These are phyloP conservation scores for Zoanthus sociatus DNA, from an alignment of 92 coral and sea anemone species.

Conservation along the genomic window DNA sequence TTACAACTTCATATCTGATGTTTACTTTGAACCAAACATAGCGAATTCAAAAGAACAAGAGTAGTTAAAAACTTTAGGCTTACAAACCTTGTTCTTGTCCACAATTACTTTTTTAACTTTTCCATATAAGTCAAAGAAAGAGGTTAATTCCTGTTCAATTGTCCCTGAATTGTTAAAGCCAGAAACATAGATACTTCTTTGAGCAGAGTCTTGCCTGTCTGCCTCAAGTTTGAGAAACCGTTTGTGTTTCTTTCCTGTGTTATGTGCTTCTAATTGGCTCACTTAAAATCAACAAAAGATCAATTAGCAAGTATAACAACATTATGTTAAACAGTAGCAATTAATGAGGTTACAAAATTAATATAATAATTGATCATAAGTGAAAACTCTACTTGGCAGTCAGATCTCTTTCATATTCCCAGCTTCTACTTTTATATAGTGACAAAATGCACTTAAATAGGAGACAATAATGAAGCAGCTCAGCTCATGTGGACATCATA, in stretches of 20 bases:
- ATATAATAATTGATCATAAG: too few relatives aligned
- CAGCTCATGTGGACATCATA: too few relatives aligned
- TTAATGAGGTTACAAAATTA: too few relatives aligned
- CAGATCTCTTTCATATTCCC: too few relatives aligned
- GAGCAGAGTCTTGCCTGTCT: conserved; percentile 64
- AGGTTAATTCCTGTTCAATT: conserved; percentile 77
- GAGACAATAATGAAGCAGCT: too few relatives aligned
- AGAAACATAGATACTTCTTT: conserved; percentile 81
- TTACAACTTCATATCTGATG: neutral
- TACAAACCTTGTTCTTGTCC: conserved; percentile 92
- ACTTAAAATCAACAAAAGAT: conserved; percentile 48
- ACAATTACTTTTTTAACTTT: conserved; percentile 80
- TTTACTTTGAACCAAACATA: neutral
- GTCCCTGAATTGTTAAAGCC: conserved; percentile 77
- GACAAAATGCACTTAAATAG: too few relatives aligned
- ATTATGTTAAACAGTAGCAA: too few relatives aligned
- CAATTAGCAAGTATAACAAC: neutral
- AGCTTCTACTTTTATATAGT: too few relatives aligned
- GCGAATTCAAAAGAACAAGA: neutral
- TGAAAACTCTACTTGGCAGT: too few relatives aligned
- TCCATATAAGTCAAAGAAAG: conserved; percentile 80
- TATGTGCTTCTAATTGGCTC: conserved; percentile 74
- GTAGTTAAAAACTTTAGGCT: neutral
- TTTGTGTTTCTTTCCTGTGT: conserved; percentile 91
- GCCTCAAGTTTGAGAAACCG: conserved; percentile 67